A percentile compares a stretch with the other conserved stretches of the same genome.
These are phyloP conservation scores for Tetragonula carbonaria DNA, from an alignment of 2,888 invertebrate species.

Conservation along the genomic window DNA sequence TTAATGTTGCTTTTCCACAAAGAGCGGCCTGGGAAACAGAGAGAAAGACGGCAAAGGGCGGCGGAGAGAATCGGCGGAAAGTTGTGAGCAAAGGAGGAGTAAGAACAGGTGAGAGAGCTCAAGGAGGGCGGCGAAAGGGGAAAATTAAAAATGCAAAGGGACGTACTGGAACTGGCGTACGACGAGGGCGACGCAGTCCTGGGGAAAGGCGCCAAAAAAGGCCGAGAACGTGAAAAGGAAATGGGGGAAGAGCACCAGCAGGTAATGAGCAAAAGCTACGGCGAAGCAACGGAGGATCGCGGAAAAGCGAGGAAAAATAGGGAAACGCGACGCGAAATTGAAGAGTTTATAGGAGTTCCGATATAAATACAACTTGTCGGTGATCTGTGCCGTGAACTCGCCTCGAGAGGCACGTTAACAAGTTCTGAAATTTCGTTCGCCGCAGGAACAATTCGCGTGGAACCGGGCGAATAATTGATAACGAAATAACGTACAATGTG, in stretches of 20 bases:
- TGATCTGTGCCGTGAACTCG: conserved; percentile 33
- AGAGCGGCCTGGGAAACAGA: conserved; percentile 24
- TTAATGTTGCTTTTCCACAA: conserved; percentile 68
- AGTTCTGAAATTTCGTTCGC: not conserved
- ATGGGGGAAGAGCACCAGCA: conserved; percentile 6
- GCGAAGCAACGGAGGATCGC: not conserved
- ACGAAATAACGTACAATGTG: not conserved
- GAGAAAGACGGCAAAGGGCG: conserved; percentile 22
- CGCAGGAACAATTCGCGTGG: not conserved
- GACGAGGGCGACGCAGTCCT: not conserved
- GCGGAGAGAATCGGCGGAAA: conserved; percentile 29
- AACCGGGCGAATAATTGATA: not conserved
- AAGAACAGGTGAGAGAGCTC: conserved; percentile 18
- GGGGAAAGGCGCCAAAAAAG: not conserved
- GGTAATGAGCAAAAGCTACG: conserved; percentile 32
- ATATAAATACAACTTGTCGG: conserved; percentile 41
- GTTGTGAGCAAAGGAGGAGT: conserved; percentile 39
- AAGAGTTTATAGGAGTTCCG: conserved; percentile 43
- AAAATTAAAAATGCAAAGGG: conserved; percentile 38
- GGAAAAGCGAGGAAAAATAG: not conserved
- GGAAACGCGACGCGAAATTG: not conserved
- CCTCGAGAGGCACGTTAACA: not conserved
- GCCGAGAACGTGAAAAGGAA: not conserved
- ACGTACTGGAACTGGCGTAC: not conserved
- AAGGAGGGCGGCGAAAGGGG: not conserved